These are phyloP conservation scores for Palythoa grandiflora DNA, from an alignment of 92 coral and sea anemone genomes.

Conservation along the genomic window DNA sequence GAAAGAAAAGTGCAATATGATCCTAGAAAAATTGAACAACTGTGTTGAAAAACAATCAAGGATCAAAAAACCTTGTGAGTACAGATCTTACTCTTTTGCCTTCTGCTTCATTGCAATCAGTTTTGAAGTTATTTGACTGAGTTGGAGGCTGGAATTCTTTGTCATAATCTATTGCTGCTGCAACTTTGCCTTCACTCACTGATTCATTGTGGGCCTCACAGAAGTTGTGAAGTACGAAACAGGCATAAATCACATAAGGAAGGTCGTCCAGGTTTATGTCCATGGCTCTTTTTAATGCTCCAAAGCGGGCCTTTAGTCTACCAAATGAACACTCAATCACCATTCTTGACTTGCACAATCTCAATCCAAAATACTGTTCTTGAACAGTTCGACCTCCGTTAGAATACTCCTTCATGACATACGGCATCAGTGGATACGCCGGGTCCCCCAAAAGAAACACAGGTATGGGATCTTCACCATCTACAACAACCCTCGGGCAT, in stretches of 20 bases:
- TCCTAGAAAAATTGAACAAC: too few species aligned
- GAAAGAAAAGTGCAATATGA: background rate
- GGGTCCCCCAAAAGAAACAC: slow-evolving; percentile 45
- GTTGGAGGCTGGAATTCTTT: too few species aligned
- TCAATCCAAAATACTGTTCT: slow-evolving; percentile 25
- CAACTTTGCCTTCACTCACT: slow-evolving; percentile 38
- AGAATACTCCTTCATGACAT: slow-evolving; percentile 75
- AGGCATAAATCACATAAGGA: slow-evolving; percentile 63
- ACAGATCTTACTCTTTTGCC: too few species aligned
- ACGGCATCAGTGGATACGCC: slow-evolving; percentile 73
- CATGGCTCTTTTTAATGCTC: slow-evolving; percentile 59
- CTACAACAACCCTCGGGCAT: background rate
- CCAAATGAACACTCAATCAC: slow-evolving; percentile 63
- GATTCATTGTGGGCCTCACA: slow-evolving; percentile 55
- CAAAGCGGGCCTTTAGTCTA: slow-evolving; percentile 60
- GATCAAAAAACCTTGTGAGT: too few species aligned
- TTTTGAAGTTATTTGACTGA: too few species aligned
- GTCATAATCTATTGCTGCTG: too few species aligned
- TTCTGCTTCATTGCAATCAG: too few species aligned
- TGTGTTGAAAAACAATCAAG: too few species aligned
- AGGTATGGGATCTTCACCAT: slow-evolving; percentile 8
- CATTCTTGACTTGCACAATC: slow-evolving; percentile 43
- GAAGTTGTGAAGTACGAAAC: slow-evolving; percentile 63
- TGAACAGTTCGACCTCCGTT: slow-evolving; percentile 47
- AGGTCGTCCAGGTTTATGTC: slow-evolving; percentile 66